Conservation (phyloP, 2,888 invertebrate species). For the Athripsodes cinereus region DNA sequence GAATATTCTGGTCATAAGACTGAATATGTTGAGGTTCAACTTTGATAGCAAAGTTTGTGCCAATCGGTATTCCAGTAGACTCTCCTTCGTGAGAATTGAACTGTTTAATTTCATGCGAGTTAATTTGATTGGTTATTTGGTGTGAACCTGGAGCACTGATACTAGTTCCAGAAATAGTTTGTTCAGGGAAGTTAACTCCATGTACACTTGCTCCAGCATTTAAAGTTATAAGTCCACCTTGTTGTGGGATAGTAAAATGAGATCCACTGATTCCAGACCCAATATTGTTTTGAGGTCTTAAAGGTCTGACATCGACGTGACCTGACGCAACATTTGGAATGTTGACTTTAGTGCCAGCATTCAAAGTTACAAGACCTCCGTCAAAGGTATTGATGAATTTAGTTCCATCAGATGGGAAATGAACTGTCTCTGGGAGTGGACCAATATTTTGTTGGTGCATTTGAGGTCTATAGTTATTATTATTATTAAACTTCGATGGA, state of each 20-base stretch:
- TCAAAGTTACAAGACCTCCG: slow-evolving; percentile 25
- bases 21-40: slow-evolving; percentile 42
- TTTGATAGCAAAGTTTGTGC: slow-evolving; percentile 47
- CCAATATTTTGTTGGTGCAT: slow-evolving; percentile 7
- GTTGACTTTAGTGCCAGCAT: slow-evolving; percentile 26
- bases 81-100: slow-evolving; percentile 32
- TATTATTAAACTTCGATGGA: slow-evolving; percentile 2
- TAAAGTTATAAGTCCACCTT: slow-evolving; percentile 24
- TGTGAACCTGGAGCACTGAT: slow-evolving; percentile 15
- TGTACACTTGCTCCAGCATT: slow-evolving; percentile 26
- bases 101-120: slow-evolving; percentile 17
- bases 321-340: slow-evolving; percentile 14
- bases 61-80: slow-evolving; percentile 43
- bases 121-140: slow-evolving; percentile 10
- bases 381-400: slow-evolving; percentile 24
- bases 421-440: slow-evolving; percentile 8
- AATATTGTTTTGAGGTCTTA: slow-evolving; percentile 14
- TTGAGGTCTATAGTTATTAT: slow-evolving; percentile 14
- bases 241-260: slow-evolving; percentile 23
- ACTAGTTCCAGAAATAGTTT: slow-evolving; percentile 23
- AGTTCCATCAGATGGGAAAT: slow-evolving; percentile 13
- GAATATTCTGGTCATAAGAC: slow-evolving; percentile 36
- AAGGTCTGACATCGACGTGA: background rate
- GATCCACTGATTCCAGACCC: slow-evolving; percentile 10
- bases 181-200: slow-evolving; percentile 23